Percentiles rank a stretch among this genome's conserved stretches.
These are phyloP conservation scores for Hippoglossus hippoglossus DNA, from an alignment of 2,797 vertebrate species.

Conservation along the genomic window DNA sequence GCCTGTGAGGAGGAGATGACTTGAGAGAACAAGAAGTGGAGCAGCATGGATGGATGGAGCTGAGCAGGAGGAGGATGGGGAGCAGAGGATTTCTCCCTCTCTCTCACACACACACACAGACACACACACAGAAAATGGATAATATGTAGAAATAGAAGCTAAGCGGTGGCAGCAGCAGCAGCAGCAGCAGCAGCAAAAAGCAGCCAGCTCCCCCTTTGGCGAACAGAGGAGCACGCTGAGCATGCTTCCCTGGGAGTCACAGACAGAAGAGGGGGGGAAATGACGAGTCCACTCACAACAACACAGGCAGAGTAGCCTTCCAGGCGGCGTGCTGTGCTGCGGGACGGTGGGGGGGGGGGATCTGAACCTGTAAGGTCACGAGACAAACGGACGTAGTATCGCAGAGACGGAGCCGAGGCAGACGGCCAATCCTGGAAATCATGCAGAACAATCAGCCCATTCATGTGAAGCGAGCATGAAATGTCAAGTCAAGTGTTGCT, in stretches of 20 bases:
- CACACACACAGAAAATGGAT: slow-evolving; percentile 26
- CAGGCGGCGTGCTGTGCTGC: slow-evolving; percentile 42
- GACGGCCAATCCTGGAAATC: slow-evolving; percentile 60
- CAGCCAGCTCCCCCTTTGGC: slow-evolving; percentile 66
- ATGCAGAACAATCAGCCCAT: slow-evolving; percentile 73
- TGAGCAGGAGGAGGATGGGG: slow-evolving; percentile 47
- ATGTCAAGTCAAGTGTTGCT: slow-evolving; percentile 75
- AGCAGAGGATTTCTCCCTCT: slow-evolving; percentile 41
- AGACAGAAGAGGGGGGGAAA: slow-evolving; percentile 29
- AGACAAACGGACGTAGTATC: slow-evolving; percentile 60
- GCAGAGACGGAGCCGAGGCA: slow-evolving; percentile 52
- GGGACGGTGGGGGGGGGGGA: slow-evolving; percentile 41
- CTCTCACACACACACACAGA: neutral
- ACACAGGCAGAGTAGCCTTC: slow-evolving; percentile 57
- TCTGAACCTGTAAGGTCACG: slow-evolving; percentile 75
- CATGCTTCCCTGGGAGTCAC: slow-evolving; percentile 68
- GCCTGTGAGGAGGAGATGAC: slow-evolving; percentile 75
- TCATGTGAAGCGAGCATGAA: slow-evolving; percentile 70
- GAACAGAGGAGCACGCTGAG: slow-evolving; percentile 58
- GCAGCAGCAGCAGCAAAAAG: slow-evolving; percentile 18
- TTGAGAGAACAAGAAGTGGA: slow-evolving; percentile 68
- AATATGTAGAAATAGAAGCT: slow-evolving; percentile 61
- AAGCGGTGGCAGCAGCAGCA: slow-evolving; percentile 6
- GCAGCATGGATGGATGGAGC: slow-evolving; percentile 71
- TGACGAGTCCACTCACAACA: slow-evolving; percentile 70